A percentile compares a stretch with the other conserved stretches of the same genome.
These are phyloP conservation scores for Ostrea edulis DNA, from an alignment of 1,140 invertebrate genomes.

Conservation along the genomic window DNA sequence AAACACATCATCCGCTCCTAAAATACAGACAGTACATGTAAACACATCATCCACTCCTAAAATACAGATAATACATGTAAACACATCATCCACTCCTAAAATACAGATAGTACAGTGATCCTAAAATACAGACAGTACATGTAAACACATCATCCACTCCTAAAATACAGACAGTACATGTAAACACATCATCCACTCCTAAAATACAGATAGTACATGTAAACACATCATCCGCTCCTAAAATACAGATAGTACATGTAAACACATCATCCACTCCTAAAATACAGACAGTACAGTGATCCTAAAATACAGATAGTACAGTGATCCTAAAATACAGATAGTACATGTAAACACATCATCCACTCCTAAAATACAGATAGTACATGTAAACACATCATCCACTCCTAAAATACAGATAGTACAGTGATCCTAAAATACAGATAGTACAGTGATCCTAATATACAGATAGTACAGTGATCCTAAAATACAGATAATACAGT, in stretches of 20 bases:
- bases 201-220: not conserved
- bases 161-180: constrained; percentile 16
- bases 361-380: constrained; percentile 27
- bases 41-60: not conserved
- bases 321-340: constrained; percentile 31
- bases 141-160: constrained; percentile 45
- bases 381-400: constrained; percentile 44
- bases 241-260: not conserved
- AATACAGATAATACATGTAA: not conserved
- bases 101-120: too few relatives aligned
- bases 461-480: too few relatives aligned
- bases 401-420: constrained; percentile 32
- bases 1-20: constrained; percentile 47
- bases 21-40: not conserved
- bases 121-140: too few relatives aligned
- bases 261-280: constrained; percentile 47
- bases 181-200: constrained; percentile 47
- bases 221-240: constrained; percentile 47
- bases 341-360: constrained; percentile 45
- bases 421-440: constrained; percentile 36
- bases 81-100: not conserved
- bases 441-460: too few relatives aligned
- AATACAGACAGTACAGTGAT: not conserved
- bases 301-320: constrained; percentile 34
- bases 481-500: constrained; percentile 1